phyloP scores from a whole-genome alignment of 2,888 invertebrate species.

The Melinopterus prodromus region DNA sequence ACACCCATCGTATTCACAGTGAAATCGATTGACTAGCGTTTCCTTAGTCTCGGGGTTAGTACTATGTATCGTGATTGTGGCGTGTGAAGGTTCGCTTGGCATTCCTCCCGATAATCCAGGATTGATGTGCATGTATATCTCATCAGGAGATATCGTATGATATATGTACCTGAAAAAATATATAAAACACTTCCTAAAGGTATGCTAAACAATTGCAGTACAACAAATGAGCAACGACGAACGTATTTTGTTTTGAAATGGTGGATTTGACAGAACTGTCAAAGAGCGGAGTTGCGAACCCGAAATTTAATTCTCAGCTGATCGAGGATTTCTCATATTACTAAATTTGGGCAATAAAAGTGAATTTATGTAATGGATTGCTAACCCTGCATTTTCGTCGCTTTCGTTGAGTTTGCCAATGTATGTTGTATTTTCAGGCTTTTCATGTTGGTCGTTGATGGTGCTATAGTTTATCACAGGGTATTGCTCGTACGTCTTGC shows the following conservation, averaged over 20 bases:
- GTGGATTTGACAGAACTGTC: conserved; percentile 31
- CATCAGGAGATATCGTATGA: conserved; percentile 73
- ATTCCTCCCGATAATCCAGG: conserved; percentile 70
- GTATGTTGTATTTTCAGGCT: conserved; percentile 56
- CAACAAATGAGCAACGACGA: conserved; percentile 4
- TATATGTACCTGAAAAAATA: conserved; percentile 70
- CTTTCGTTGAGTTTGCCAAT: conserved; percentile 57
- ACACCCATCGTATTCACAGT: conserved; percentile 90
- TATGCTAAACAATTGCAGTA: background rate
- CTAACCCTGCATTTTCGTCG: conserved; percentile 64
- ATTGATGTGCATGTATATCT: conserved; percentile 76
- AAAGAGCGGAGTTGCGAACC: conserved; percentile 37
- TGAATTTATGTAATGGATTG: conserved; percentile 32
- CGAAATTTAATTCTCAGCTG: conserved; percentile 41
- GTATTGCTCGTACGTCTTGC: conserved; percentile 62
- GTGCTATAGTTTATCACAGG: conserved; percentile 56
- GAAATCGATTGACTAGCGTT: conserved; percentile 72
- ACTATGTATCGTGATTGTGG: conserved; percentile 73
- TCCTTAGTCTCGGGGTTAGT: conserved; percentile 67
- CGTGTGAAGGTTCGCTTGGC: conserved; percentile 73
- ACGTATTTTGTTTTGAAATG: conserved; percentile 10
- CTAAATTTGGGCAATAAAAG: conserved; percentile 51
- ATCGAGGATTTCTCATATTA: conserved; percentile 43
- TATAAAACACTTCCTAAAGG: conserved; percentile 7
- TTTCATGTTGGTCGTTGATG: conserved; percentile 45